A percentile compares a stretch with the other conserved stretches of the same genome.
Evolutionary conservation across 2,797 vertebrate species (phyloP).

Genomic region (Ateles fusciceps): DNA sequence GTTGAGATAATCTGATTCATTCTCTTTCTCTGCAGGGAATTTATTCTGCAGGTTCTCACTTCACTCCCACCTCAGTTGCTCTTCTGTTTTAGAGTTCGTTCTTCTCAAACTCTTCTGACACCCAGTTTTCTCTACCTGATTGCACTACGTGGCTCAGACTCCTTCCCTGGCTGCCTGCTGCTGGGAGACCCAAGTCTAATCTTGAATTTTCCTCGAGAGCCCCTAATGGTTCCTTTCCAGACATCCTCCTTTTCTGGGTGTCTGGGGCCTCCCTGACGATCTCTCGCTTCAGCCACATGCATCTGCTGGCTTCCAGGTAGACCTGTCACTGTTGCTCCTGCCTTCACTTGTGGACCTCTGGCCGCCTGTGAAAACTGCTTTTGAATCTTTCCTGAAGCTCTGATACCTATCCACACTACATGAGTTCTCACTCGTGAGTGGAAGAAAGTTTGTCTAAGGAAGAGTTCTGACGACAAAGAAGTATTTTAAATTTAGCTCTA

Average conservation of each 20-base stretch:
- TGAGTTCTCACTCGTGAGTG: not conserved
- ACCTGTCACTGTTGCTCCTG: not conserved
- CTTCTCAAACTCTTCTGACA: not conserved
- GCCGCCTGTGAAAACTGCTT: not conserved
- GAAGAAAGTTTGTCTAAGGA: not conserved
- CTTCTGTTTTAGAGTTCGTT: not conserved
- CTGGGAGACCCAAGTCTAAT: not conserved
- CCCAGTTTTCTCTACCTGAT: not conserved
- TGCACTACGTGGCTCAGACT: fast-evolving
- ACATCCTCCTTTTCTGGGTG: not conserved
- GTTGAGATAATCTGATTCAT: not conserved
- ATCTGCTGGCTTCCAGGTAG: not conserved
- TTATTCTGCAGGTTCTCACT: not conserved
- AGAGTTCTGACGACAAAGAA: not conserved
- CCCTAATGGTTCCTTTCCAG: not conserved
- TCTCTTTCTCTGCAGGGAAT: not conserved
- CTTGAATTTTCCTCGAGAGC: not conserved
- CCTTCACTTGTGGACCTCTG: not conserved
- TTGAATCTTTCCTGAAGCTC: not conserved
- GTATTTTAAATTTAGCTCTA: not conserved
- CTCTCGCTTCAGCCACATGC: fast-evolving
- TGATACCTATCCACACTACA: no score
- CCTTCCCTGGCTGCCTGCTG: not conserved
- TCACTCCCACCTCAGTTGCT: not conserved
- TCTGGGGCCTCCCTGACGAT: not conserved